These are phyloP conservation scores for Galleria mellonella DNA, from an alignment of 1,140 invertebrate species.

Conservation along the genomic window DNA sequence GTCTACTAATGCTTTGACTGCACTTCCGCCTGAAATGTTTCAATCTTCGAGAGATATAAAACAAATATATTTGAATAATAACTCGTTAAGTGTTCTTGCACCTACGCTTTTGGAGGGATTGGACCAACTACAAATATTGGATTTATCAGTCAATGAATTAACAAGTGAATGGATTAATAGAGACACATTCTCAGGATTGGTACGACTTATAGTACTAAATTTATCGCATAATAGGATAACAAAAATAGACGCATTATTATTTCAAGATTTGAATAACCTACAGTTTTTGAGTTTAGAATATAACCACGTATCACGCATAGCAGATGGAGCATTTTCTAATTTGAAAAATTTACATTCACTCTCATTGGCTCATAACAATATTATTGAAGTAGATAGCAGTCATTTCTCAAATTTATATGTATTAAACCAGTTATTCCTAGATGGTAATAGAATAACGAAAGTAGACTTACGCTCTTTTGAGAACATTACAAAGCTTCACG, in stretches of 20 bases:
- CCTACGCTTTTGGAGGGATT: constrained; percentile 86
- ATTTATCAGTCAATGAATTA: constrained; percentile 86
- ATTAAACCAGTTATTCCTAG: constrained; percentile 84
- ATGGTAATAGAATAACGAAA: constrained; percentile 82
- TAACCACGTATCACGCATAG: constrained; percentile 83
- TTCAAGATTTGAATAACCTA: constrained; percentile 84
- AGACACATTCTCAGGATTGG: constrained; percentile 85
- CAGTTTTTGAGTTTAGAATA: constrained; percentile 86
- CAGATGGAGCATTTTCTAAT: constrained; percentile 83
- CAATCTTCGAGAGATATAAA: constrained; percentile 81
- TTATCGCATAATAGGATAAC: constrained; percentile 84
- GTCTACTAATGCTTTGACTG: constrained; percentile 84
- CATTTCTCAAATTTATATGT: constrained; percentile 85
- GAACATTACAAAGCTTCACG: constrained; percentile 86
- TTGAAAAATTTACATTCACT: constrained; percentile 86
- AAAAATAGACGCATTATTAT: constrained; percentile 82
- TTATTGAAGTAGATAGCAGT: constrained; percentile 80
- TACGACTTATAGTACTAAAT: constrained; percentile 84
- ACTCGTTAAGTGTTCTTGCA: constrained; percentile 85
- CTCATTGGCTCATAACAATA: constrained; percentile 83
- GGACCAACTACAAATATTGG: constrained; percentile 84
- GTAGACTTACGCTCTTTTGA: constrained; percentile 84
- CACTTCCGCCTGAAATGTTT: constrained; percentile 86
- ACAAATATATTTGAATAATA: constrained; percentile 87
- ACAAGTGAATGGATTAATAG: constrained; percentile 86